A percentile compares a stretch with the other conserved stretches of the same genome.
Conservation (phyloP, 2,113 vertebrate genomes). For the Sander vitreus region DNA sequence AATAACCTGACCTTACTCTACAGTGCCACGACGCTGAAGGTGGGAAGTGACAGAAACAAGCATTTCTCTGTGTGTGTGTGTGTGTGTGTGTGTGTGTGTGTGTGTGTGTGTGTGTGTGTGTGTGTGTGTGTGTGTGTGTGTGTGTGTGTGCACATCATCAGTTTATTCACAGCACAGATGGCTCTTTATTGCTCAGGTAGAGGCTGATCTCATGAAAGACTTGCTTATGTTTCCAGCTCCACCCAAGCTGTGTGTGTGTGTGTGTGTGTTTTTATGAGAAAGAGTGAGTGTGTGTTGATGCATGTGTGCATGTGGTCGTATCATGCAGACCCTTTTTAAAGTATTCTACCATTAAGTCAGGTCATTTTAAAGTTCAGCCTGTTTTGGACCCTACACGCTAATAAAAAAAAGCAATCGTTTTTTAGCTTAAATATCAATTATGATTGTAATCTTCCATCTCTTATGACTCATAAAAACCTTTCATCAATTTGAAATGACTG, state of each 20-base stretch:
- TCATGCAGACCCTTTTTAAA: conserved; percentile 30
- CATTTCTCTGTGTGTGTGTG: conserved; percentile 68
- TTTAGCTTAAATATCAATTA: neutral
- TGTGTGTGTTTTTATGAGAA: conserved; percentile 10
- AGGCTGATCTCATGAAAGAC: conserved; percentile 80
- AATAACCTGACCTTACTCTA: conserved; percentile 65
- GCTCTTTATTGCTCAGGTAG: conserved; percentile 81
- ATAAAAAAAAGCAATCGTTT: neutral
- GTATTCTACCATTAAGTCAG: conserved; percentile 3
- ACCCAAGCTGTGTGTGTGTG: conserved; percentile 56
- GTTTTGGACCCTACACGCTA: neutral
- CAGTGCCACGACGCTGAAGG: conserved; percentile 62
- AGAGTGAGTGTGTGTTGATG: conserved; percentile 7
- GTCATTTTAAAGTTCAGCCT: neutral
- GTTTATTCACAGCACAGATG: conserved; percentile 82
- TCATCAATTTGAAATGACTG: conserved; percentile 3
- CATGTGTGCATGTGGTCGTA: conserved; percentile 44
- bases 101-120: conserved; percentile 40
- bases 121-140: conserved; percentile 42
- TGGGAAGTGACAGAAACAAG: conserved; percentile 79
- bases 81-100: conserved; percentile 48
- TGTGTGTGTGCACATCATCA: conserved; percentile 63
- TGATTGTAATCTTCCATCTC: conserved; percentile 2
- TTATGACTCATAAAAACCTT: neutral
- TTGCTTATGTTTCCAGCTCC: conserved; percentile 78